Base-by-base conservation (phyloP, 2,797 vertebrate species). In the Propithecus deckenii region DNA sequence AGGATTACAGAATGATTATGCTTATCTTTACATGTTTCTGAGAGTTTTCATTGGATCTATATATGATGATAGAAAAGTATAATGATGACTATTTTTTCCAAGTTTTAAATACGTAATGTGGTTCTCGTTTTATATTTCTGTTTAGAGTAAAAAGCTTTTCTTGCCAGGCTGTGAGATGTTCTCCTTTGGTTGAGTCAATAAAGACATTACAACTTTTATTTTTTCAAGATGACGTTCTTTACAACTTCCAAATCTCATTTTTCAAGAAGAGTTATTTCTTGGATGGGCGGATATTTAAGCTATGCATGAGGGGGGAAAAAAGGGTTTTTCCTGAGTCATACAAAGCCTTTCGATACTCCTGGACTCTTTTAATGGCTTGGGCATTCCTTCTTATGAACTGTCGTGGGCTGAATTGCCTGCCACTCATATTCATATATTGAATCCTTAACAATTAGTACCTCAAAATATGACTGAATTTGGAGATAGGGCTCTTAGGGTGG, bases 201-300 rank as follows among this genome's bases (percentile, higher is more conserved):
- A 81, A 43, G 61, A 75, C 6, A 63, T 71, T 46, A 23, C 20
- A 69, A 43, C 43, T 81, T 79, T 93, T 85, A 85, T 50, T 75
- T 89, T 93, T 74, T 86, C 35, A 80, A 80, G 25, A 25, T 78
- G 18, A 32, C 63, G 11, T 28, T 84, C 89, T 89, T 80, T 48
- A 72, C 9, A 72, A 91, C 91, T 90, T 97, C 18, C 67, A 89
- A 83, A 79, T 23, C 35, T 74, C 30, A 38, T 92, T 96, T 94
- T 93, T n/a, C 35, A 87, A 41, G 43, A 85, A 17, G 30, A 80
- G 57, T 78, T 85, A 50, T 88, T 89, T 80, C 46, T 87, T 87
- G 9, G 38, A 79, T 65, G 20, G 22, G 35, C 48, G 76, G 20
- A 80, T 86, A 80, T 46, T 89, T 76, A 89, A 79, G 12, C 3